Conservation (phyloP, 2,888 invertebrate genomes). For the Leucania comma region DNA sequence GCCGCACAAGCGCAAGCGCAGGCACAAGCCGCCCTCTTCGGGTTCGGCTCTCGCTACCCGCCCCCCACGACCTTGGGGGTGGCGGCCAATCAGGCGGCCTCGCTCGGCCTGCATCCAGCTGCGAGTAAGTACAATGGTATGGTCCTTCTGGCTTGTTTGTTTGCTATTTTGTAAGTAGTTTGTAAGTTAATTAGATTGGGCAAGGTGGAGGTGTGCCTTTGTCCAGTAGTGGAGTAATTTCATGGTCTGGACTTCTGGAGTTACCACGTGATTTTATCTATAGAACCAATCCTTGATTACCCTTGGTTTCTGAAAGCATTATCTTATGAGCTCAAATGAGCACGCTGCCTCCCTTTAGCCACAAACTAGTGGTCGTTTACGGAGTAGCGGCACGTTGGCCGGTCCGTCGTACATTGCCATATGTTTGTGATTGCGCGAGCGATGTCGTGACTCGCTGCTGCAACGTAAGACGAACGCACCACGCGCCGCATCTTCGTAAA, state of each 20-base stretch:
- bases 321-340: too few species aligned
- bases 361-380: too few species aligned
- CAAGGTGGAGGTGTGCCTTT: neutral
- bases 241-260: neutral
- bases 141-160: slow-evolving; percentile 15
- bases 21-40: slow-evolving; percentile 88
- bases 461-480: too few species aligned
- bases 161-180: slow-evolving; percentile 23
- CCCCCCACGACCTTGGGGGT: slow-evolving; percentile 94
- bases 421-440: too few species aligned
- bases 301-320: too few species aligned
- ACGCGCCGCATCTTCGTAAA: too few species aligned
- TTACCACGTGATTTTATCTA: too few species aligned
- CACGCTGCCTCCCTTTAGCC: too few species aligned
- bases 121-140: slow-evolving; percentile 90
- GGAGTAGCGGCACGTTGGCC: too few species aligned
- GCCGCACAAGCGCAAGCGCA: slow-evolving; percentile 88
- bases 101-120: slow-evolving; percentile 94
- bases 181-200: neutral
- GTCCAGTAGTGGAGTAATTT: neutral
- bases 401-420: too few species aligned
- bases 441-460: too few species aligned
- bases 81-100: slow-evolving; percentile 96
- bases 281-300: too few species aligned
- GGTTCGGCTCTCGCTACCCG: slow-evolving; percentile 87